A percentile compares a stretch with the other conserved stretches of the same genome.
Evolutionary conservation across 2,888 invertebrate genomes (phyloP).

Genomic region (Cacoxenus indagator): DNA sequence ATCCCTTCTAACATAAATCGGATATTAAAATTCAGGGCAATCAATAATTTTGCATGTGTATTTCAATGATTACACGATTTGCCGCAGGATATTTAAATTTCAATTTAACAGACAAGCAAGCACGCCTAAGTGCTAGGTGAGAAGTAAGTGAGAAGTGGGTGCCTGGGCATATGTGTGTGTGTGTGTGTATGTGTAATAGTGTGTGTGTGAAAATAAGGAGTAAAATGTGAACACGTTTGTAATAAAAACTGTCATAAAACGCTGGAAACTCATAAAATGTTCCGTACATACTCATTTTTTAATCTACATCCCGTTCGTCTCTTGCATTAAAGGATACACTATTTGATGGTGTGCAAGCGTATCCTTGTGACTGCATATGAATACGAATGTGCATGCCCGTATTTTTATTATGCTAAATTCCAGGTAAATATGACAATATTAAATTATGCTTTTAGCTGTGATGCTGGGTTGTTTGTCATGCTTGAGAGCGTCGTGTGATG

Average conservation of each 20-base stretch:
- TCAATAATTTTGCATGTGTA: slow-evolving; percentile 41
- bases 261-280: slow-evolving; percentile 7
- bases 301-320: background rate
- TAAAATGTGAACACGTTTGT: background rate
- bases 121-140: slow-evolving; percentile 20
- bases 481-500: background rate
- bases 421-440: background rate
- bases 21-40: slow-evolving; percentile 58
- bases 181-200: background rate
- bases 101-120: slow-evolving; percentile 44
- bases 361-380: background rate
- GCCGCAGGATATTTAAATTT: slow-evolving; percentile 49
- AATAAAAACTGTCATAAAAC: slow-evolving; percentile 16
- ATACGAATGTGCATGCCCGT: slow-evolving; percentile 3
- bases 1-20: slow-evolving; percentile 51
- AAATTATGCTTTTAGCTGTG: background rate
- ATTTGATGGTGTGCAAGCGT: background rate
- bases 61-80: slow-evolving; percentile 24
- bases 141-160: no score
- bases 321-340: background rate
- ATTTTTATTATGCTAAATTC: background rate
- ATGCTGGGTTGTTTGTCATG: background rate
- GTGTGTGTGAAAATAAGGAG: background rate
- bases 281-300: background rate
- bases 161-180: background rate